phyloP scores from a whole-genome alignment of 2,888 invertebrate species.

The Cerastis rubricosa region DNA sequence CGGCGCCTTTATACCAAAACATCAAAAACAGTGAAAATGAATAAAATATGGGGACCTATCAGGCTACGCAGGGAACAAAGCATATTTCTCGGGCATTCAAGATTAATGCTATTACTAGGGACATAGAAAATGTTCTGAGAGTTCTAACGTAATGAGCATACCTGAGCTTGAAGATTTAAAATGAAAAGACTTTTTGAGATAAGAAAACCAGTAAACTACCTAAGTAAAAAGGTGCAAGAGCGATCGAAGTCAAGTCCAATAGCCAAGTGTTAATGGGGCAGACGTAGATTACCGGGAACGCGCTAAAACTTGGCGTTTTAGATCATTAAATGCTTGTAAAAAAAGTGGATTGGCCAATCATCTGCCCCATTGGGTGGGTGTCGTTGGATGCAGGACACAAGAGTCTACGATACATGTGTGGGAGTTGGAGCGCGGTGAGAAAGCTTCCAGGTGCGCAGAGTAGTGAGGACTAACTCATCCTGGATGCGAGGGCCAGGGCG shows the following conservation, averaged over 20 bases:
- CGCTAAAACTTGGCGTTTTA: constrained; percentile 30
- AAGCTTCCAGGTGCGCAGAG: constrained; percentile 86
- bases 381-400: constrained; percentile 64
- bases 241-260: constrained; percentile 61
- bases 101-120: constrained; percentile 59
- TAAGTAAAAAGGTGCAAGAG: constrained; percentile 66
- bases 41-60: constrained; percentile 64
- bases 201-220: constrained; percentile 60
- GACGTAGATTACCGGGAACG: constrained; percentile 54
- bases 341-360: constrained; percentile 34
- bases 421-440: constrained; percentile 77
- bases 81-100: constrained; percentile 61
- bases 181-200: constrained; percentile 55
- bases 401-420: constrained; percentile 67
- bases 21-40: constrained; percentile 60
- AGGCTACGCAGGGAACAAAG: constrained; percentile 59
- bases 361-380: constrained; percentile 65
- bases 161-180: constrained; percentile 58
- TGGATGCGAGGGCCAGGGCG: constrained; percentile 89
- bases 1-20: constrained; percentile 53
- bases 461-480: constrained; percentile 92
- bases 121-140: constrained; percentile 52
- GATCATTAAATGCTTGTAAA: constrained; percentile 45
- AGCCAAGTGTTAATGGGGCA: constrained; percentile 68
- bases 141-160: constrained; percentile 58